These are phyloP conservation scores for Trogon surrucura DNA, from an alignment of 2,113 vertebrate species.

Conservation along the genomic window DNA sequence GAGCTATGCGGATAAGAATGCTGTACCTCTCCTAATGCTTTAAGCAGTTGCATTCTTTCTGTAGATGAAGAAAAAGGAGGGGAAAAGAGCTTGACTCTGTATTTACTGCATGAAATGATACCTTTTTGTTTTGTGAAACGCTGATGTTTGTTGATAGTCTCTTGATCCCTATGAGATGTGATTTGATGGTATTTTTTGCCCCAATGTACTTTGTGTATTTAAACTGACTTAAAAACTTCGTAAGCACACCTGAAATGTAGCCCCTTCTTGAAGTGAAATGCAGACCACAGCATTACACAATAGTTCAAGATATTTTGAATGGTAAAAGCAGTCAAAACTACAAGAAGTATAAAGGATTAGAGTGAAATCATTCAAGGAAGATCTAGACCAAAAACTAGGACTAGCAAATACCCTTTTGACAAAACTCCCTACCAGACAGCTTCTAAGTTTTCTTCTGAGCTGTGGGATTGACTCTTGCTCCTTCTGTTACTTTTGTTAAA, in stretches of 20 bases:
- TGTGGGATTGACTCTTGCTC: not conserved
- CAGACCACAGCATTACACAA: not conserved
- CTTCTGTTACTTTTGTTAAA: not conserved
- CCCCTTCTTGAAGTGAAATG: not conserved
- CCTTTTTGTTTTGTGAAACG: constrained; percentile 3
- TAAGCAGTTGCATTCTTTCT: constrained; percentile 53
- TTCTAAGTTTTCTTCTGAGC: not conserved
- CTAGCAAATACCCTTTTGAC: not conserved
- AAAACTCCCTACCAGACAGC: not conserved
- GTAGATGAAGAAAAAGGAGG: not conserved
- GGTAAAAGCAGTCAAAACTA: not conserved
- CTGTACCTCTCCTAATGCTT: constrained; percentile 55
- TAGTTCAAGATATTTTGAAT: not conserved
- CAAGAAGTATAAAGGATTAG: not conserved
- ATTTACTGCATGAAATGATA: constrained; percentile 8
- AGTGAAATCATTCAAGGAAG: not conserved
- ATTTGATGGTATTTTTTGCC: constrained; percentile 33
- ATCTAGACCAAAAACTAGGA: not conserved
- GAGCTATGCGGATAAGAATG: constrained; percentile 42
- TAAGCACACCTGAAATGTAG: constrained; percentile 13
- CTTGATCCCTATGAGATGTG: not conserved
- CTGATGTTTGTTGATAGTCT: not conserved
- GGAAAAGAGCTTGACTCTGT: not conserved
- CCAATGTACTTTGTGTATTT: not conserved
- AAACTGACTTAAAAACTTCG: not conserved